Evolutionary conservation across 2,797 vertebrate species (phyloP).

Genomic region (Arnoldichthys spilopterus): DNA sequence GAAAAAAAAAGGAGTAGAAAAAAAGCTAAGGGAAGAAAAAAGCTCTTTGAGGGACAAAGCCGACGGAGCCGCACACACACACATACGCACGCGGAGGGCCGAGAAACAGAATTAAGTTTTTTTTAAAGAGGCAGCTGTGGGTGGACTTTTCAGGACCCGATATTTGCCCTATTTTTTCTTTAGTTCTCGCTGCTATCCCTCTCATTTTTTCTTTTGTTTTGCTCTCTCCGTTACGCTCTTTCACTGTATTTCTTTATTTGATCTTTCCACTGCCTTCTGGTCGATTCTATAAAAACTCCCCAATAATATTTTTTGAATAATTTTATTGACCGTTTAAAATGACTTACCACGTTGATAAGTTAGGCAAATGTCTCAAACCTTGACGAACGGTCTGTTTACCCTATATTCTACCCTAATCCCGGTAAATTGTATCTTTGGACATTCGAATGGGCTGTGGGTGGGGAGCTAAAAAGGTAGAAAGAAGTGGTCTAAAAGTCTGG

Average conservation of each 20-base stretch:
- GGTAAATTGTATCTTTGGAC: too few relatives aligned
- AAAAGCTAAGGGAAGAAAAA: slow-evolving; percentile 58
- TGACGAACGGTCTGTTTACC: slow-evolving; percentile 27
- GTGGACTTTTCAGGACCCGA: slow-evolving; percentile 68
- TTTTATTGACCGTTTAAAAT: slow-evolving; percentile 59
- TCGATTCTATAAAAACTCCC: slow-evolving; percentile 47
- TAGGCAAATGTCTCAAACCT: slow-evolving; percentile 40
- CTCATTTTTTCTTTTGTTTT: slow-evolving; percentile 28
- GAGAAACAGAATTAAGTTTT: slow-evolving; percentile 65
- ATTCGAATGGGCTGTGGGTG: too few relatives aligned
- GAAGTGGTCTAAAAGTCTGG: slow-evolving; percentile 39
- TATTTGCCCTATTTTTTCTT: slow-evolving; percentile 59
- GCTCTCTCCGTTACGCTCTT: slow-evolving; percentile 8
- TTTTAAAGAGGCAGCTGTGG: slow-evolving; percentile 67
- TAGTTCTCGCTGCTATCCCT: slow-evolving; percentile 31
- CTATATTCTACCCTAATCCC: slow-evolving; percentile 3
- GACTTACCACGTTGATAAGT: slow-evolving; percentile 48
- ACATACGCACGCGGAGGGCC: slow-evolving; percentile 49
- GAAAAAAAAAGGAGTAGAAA: slow-evolving; percentile 60
- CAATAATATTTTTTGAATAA: slow-evolving; percentile 42
- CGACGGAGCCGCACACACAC: slow-evolving; percentile 59
- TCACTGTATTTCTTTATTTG: slow-evolving; percentile 54
- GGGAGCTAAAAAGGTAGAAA: slow-evolving; percentile 15
- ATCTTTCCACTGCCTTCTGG: slow-evolving; percentile 51
- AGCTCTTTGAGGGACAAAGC: slow-evolving; percentile 80